Conservation (phyloP, 2,888 invertebrate genomes). For the Dysmachus trigonus region DNA sequence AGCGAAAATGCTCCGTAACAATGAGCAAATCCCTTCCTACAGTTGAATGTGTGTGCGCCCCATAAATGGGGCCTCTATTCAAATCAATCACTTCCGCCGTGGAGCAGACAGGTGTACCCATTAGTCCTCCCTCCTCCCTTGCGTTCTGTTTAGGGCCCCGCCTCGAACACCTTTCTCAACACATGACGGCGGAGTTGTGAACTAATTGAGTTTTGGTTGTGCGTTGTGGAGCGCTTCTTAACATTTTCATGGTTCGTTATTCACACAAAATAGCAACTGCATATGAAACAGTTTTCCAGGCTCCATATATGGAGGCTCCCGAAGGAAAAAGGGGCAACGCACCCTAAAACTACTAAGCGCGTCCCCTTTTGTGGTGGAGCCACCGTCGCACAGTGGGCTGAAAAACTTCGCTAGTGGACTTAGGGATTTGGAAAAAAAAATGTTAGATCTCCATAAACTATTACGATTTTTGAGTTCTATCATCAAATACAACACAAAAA, state of each 20-base stretch:
- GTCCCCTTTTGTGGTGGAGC: background rate
- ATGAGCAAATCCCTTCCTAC: background rate
- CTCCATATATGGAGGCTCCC: background rate
- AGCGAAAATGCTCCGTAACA: background rate
- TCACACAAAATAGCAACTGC: background rate
- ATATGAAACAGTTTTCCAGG: background rate
- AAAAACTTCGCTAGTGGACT: no score
- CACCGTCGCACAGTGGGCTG: no score
- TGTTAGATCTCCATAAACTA: no score
- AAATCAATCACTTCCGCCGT: background rate
- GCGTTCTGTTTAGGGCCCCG: background rate
- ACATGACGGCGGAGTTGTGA: background rate
- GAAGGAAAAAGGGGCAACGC: background rate
- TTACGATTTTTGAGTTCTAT: no score
- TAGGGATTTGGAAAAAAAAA: no score
- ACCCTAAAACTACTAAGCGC: background rate
- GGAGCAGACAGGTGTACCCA: background rate
- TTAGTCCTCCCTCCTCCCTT: background rate
- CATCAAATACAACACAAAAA: no score
- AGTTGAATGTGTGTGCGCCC: background rate
- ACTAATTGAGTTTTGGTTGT: background rate
- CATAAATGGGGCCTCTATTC: background rate
- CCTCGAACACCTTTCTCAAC: background rate
- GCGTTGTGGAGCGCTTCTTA: background rate
- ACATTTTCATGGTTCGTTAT: background rate